These are phyloP conservation scores for Aegithalos caudatus DNA, from an alignment of 2,113 vertebrate genomes.

Conservation along the genomic window DNA sequence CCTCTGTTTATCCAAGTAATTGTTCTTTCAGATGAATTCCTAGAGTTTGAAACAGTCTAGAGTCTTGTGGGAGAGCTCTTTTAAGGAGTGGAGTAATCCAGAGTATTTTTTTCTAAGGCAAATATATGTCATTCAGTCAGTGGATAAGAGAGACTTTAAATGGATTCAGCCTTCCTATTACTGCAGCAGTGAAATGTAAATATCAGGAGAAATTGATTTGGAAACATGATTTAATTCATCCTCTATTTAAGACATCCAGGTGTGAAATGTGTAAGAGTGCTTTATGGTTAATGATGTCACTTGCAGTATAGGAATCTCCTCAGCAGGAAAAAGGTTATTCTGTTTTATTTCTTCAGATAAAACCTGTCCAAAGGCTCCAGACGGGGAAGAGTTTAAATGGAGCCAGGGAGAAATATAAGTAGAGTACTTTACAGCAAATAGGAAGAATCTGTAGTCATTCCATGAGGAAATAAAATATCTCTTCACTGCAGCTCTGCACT, in stretches of 20 bases:
- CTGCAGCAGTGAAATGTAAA: constrained; percentile 3
- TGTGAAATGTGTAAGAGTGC: neutral
- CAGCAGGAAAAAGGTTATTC: neutral
- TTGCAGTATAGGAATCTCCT: neutral
- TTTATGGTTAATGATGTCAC: constrained; percentile 31
- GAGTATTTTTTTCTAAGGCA: neutral
- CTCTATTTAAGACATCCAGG: constrained; percentile 3
- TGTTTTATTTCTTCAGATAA: constrained; percentile 17
- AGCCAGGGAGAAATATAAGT: neutral
- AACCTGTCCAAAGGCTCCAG: neutral
- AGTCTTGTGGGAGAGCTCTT: neutral
- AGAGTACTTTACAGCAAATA: neutral
- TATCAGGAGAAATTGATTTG: neutral
- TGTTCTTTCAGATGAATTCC: constrained; percentile 23
- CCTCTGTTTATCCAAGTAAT: constrained; percentile 3
- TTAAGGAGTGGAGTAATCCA: neutral
- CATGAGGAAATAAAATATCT: neutral
- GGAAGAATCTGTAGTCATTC: neutral
- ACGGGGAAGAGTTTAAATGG: neutral
- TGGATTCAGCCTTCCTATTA: neutral
- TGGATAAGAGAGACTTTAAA: neutral
- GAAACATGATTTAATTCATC: constrained; percentile 24
- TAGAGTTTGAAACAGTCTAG: constrained; percentile 9
- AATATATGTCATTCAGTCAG: neutral
- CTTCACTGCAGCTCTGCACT: neutral